Evolutionary conservation across 1,140 invertebrate species (phyloP).

Genomic region (Sminthurinus signatus): DNA sequence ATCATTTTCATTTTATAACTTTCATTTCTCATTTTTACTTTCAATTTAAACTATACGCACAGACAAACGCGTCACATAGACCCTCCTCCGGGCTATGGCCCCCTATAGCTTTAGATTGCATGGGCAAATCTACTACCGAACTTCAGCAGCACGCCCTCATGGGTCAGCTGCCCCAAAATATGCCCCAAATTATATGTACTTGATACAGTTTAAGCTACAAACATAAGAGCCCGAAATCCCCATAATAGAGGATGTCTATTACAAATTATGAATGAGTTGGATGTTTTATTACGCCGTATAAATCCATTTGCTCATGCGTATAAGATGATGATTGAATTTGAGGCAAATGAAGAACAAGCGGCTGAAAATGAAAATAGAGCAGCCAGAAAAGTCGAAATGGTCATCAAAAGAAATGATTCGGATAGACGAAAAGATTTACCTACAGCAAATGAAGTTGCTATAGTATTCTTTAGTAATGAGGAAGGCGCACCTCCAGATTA

Average conservation of each 20-base stretch:
- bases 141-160: not conserved
- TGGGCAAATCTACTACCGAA: slow-evolving; percentile 49
- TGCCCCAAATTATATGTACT: slow-evolving; percentile 10
- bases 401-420: not conserved
- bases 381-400: not conserved
- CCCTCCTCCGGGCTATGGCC: too few relatives aligned
- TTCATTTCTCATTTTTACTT: too few relatives aligned
- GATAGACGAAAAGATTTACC: slow-evolving; percentile 35
- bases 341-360: not conserved
- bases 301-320: slow-evolving; percentile 18
- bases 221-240: not conserved
- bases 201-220: slow-evolving; percentile 6
- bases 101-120: slow-evolving; percentile 49
- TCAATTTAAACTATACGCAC: too few relatives aligned
- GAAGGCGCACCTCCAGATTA: slow-evolving; percentile 27
- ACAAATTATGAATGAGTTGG: not conserved
- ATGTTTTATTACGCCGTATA: not conserved
- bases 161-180: not conserved
- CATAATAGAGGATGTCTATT: not conserved
- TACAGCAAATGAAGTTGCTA: slow-evolving; percentile 38
- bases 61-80: slow-evolving; percentile 22
- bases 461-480: slow-evolving; percentile 34
- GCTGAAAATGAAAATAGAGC: not conserved
- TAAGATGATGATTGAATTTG: slow-evolving; percentile 15
- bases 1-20: too few relatives aligned